Base-by-base conservation (phyloP, 2,113 vertebrate species). In the Trinectes maculatus region DNA sequence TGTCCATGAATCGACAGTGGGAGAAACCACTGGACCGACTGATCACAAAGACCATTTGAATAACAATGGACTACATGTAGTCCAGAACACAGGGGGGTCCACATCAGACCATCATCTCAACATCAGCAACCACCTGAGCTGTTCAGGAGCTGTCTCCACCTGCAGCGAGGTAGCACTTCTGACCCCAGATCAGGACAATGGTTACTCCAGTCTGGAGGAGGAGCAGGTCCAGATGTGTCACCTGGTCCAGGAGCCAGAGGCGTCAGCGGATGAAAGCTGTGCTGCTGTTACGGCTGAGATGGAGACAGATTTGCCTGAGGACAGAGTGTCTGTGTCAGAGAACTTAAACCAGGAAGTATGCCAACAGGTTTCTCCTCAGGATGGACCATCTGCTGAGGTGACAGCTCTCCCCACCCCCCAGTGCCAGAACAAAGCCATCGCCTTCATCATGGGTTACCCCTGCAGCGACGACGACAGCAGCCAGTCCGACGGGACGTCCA, bases 171-270 rank as follows among this genome's bases (percentile, higher is more conserved):
- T 74, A 5, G 72, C 76, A 0, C 71, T 89, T 48, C 89, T 93
- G 39, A 89, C 87, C 6, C 91, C 91, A 0, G 96, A 99, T 0
- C 94, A 92, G 31, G 96, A 98, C 63, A 85, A 94, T 56, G 96
- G 96, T 9, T 98, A 98, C 60, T 94, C 93, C 63, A 97, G 96
- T 77, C 85, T 98, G 82, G 96, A 98, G 77, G 95, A 98, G 82
- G 95, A 96, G 5, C 93, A 93, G 1, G n/a, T 10, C 39, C 66
- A 71, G 3, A 51, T 46, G 48, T n/a, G 42, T 39, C 77, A 67
- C 19, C 80, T 72, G 22, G 48, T 81, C 10, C 59, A 69, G 9
- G 24, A 18, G 37, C 26, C 12, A 15, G 62, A 51, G 12, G 2
- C n/a, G 0, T 21, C 31, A 0, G 3, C 51, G 0, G 6, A 44